Evolutionary conservation across 2,888 invertebrate genomes (phyloP), one percentile per base, ranked within the genome.

Genomic region (Ennomos fuscantarius): DNA sequence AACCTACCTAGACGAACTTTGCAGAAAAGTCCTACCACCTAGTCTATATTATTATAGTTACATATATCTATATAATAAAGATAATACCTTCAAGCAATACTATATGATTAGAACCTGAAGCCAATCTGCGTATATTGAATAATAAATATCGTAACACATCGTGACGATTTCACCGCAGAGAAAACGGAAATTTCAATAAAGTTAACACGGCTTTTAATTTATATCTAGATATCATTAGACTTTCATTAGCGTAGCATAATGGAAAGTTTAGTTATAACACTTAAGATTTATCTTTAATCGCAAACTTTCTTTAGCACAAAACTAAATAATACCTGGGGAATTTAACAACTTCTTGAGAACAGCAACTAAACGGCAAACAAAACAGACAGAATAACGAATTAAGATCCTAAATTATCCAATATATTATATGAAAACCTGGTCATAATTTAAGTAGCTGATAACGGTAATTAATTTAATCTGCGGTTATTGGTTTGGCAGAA

Each of bases 381-480:
- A 24, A 24, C 24, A 24, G 6, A 24, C 24, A 6, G 24, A 24
- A 24, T 24, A 24, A 24, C 24, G 24, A 24, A 24, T 6, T 24
- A 24, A 24, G 24, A 24, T 24, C 0, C 24, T 24, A 24, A 24
- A 24, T 6, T 6, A 24, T 2, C 24, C 1, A 24, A 6, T n/a
- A 44, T 11, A 44, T 31, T 33, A 58, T 51, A n/a, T 49, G 50
- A 55, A 50, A 48, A 41, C 36, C 36, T 2, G 34, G 8, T 33
- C 12, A 42, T 31, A 32, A 47, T 40, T 47, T 13, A 39, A 50
- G 32, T 36, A 45, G 24, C 33, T 41, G 33, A 63, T 67, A 57
- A 63, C 55, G 48, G 58, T 69, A 69, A 73, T 78, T 76, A 72
- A 73, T 73, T 70, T 70, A 72, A 76, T 71, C 72, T 68, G 60